Percentiles rank a stretch among this genome's conserved stretches.
phyloP scores from a whole-genome alignment of 2,888 invertebrate species.

The Cephus pulcher region DNA sequence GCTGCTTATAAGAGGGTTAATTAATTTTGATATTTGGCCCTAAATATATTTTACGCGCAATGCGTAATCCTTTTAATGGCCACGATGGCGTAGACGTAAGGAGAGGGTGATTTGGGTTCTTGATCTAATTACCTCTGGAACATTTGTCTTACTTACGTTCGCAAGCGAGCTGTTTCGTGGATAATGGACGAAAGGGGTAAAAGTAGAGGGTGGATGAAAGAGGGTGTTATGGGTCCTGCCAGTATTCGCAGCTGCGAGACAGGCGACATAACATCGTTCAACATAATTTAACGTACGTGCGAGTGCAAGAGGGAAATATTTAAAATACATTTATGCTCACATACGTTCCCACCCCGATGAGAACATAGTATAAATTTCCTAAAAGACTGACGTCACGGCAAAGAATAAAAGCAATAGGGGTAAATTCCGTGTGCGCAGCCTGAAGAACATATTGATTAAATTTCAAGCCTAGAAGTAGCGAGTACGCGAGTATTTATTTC shows the following conservation, averaged over 20 bases:
- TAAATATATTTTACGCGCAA: not conserved
- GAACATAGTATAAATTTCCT: not conserved
- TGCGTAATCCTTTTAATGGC: not conserved
- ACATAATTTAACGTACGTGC: not conserved
- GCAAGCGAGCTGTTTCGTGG: not conserved
- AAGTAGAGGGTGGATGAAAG: not conserved
- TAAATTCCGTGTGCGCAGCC: not conserved
- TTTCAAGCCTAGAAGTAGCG: not conserved
- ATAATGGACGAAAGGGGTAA: slow-evolving; percentile 4
- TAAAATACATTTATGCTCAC: not conserved
- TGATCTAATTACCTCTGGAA: not conserved
- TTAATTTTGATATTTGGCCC: not conserved
- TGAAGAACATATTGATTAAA: not conserved
- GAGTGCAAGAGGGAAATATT: not conserved
- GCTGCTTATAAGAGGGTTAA: not conserved
- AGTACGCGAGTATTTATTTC: not conserved
- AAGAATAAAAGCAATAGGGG: not conserved
- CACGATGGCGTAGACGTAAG: not conserved
- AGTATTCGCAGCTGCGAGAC: not conserved
- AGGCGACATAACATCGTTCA: not conserved
- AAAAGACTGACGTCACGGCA: not conserved
- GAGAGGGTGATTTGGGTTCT: not conserved
- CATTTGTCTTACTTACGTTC: slow-evolving; percentile 2
- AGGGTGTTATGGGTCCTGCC: not conserved
- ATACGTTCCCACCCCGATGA: no score